A percentile compares a stretch with the other conserved stretches of the same genome.
These are phyloP conservation scores for Spialia ferax DNA, from an alignment of 2,888 invertebrate species.

Conservation along the genomic window DNA sequence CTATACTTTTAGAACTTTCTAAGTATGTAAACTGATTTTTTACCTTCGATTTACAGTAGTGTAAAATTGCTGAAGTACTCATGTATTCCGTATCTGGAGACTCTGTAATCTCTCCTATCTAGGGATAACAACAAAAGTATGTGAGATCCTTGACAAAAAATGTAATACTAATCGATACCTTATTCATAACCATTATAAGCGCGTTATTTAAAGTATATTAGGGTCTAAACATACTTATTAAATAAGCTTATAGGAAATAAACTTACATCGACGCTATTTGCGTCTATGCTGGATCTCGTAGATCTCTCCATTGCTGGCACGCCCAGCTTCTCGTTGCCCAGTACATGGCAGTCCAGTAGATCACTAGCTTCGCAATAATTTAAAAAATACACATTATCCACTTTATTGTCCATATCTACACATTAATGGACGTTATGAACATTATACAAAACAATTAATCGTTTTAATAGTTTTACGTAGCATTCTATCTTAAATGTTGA, in stretches of 20 bases:
- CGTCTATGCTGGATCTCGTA: conserved; percentile 75
- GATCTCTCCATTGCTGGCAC: conserved; percentile 76
- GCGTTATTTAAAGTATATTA: too few species aligned
- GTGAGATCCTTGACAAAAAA: too few species aligned
- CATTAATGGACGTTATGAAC: conserved; percentile 66
- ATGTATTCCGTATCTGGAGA: conserved; percentile 89
- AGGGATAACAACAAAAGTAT: conserved; percentile 46
- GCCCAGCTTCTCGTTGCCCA: conserved; percentile 75
- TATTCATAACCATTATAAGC: not conserved
- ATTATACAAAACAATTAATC: conserved; percentile 72
- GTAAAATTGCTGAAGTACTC: conserved; percentile 92
- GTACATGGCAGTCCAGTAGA: conserved; percentile 82
- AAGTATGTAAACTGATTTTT: too few species aligned
- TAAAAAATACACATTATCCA: conserved; percentile 73
- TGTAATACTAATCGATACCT: too few species aligned
- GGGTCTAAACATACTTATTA: too few species aligned
- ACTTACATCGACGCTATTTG: conserved; percentile 84
- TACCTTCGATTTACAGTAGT: conserved; percentile 93
- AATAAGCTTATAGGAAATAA: not conserved
- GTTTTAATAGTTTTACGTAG: conserved; percentile 48
- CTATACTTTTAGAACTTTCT: too few species aligned
- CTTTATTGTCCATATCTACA: conserved; percentile 79
- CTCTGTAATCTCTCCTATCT: conserved; percentile 91
- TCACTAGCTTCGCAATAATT: conserved; percentile 80
- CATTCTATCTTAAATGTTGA: conserved; percentile 50